Evolutionary conservation across 2,888 invertebrate species (phyloP), one percentile per base, ranked within the genome.

Genomic region (Drosophila lacicola): DNA sequence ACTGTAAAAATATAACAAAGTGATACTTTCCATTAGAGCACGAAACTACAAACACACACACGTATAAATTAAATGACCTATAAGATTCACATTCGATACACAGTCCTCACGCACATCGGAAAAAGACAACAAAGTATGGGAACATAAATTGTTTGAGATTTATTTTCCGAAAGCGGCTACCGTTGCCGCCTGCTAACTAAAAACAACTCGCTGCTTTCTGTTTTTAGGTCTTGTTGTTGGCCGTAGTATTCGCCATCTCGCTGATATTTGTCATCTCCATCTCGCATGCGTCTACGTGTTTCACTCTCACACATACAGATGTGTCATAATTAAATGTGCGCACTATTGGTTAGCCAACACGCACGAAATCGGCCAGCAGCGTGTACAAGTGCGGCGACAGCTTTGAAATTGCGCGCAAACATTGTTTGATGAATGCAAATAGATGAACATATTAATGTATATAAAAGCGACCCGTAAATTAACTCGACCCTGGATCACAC

Each of bases 271-370:
- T 72, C 21, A 53, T 45, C 61, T 61, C 60, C 19, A 62, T 67
- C 75, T 69, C 69, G 64, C 78, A 57, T 61, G 64, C 69, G 74
- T 64, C 74, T 73, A 74, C 75, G 75, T 75, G 75, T 78, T 75
- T 78, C 61, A 65, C 69, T 64, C 69, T 56, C 63, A 13, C 25
- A 33, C 41, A 42, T 36, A 53, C 29, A 41, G 29, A 74, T 74
- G 69, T 58, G 75, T 74, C 69, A 74, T 73, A 50, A 63, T 70
- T 68, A 60, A 11, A 19, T 55, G 37, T 37, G 64, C 42, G 53
- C 58, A 78, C 61, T 65, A 65, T 73, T 76, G 68, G 63, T 73
- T 76, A 61, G 74, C 75, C 74, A 76, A 69, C 74, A 78, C 68
- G 78, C 78, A 78, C 46, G 54, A 64, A 78, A 64, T 69, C 68